A percentile compares a stretch with the other conserved stretches of the same genome.
Conservation (phyloP, 1,140 invertebrate species). For the Acromyrmex heyeri region DNA sequence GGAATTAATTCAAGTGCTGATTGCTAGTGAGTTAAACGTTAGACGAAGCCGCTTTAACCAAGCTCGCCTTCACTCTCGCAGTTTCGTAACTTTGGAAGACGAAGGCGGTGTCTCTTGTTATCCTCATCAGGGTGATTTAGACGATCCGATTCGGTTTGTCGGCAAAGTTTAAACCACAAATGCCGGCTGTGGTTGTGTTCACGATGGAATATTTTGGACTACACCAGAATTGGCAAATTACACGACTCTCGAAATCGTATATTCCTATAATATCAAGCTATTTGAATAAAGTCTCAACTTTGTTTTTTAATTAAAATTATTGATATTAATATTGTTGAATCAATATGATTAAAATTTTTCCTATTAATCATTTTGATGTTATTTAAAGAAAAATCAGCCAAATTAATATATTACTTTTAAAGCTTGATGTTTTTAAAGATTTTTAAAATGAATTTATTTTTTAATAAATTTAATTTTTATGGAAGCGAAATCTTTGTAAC, state of each 20-base stretch:
- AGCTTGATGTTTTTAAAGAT: background rate
- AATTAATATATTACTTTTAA: constrained; percentile 1
- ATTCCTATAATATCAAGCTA: background rate
- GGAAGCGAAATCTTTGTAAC: background rate
- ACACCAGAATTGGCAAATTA: constrained; percentile 7
- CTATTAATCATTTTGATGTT: background rate
- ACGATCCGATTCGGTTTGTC: constrained; percentile 43
- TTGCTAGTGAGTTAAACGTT: constrained; percentile 37
- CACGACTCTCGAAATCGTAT: background rate
- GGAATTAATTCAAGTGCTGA: constrained; percentile 25
- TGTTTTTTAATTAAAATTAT: background rate
- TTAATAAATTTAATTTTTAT: background rate
- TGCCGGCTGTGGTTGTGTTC: constrained; percentile 41
- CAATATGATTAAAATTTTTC: background rate
- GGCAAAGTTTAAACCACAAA: constrained; percentile 47
- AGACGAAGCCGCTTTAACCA: constrained; percentile 12
- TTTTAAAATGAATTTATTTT: background rate
- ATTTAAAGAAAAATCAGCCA: background rate
- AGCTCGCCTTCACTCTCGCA: background rate
- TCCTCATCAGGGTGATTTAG: constrained; percentile 59
- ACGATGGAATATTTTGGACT: constrained; percentile 22
- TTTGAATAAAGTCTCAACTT: background rate
- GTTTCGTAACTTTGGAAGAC: constrained; percentile 51
- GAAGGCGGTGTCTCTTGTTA: constrained; percentile 39
- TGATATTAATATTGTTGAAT: background rate